A percentile compares a stretch with the other conserved stretches of the same genome.
These are phyloP conservation scores for Caenorhabditis sp. DNA, from an alignment of 2,888 invertebrate species.

Conservation along the genomic window DNA sequence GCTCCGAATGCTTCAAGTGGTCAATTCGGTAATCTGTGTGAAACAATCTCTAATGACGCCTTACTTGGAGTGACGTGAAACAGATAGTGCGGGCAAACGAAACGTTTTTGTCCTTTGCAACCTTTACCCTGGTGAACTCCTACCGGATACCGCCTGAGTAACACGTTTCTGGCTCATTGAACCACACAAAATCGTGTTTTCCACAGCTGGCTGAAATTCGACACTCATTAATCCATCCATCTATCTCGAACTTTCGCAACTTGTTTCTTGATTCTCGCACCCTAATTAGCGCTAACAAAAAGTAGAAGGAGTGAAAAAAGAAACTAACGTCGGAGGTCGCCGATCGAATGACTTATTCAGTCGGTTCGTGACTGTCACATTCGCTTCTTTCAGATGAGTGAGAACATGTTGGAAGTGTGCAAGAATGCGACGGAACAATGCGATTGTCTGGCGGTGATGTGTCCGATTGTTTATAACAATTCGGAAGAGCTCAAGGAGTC, in stretches of 20 bases:
- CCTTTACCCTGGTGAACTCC: conserved; percentile 28
- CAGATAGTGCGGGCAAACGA: no score
- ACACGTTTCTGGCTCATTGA: conserved; percentile 41
- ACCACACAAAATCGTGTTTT: conserved; percentile 8
- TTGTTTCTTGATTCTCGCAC: no score
- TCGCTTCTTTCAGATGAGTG: conserved; percentile 26
- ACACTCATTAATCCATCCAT: conserved; percentile 33
- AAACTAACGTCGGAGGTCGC: conserved; percentile 19
- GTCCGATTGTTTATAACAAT: conserved; percentile 57
- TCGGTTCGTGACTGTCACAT: conserved; percentile 6
- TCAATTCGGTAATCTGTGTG: no score
- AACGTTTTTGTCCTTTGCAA: no score
- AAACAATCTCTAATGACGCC: no score
- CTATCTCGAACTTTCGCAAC: no score
- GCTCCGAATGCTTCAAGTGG: no score
- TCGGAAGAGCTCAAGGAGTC: conserved; percentile 59
- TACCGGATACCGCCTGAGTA: conserved; percentile 34
- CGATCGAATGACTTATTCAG: conserved; percentile 29
- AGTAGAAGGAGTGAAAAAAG: conserved; percentile 10
- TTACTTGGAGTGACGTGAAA: no score
- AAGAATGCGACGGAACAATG: conserved; percentile 44
- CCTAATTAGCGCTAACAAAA: conserved; percentile 31
- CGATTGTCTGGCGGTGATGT: conserved; percentile 51
- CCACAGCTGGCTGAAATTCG: conserved; percentile 25
- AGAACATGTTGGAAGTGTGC: conserved; percentile 43